These are phyloP conservation scores for Parambassis ranga DNA, from an alignment of 2,797 vertebrate genomes.

Conservation along the genomic window DNA sequence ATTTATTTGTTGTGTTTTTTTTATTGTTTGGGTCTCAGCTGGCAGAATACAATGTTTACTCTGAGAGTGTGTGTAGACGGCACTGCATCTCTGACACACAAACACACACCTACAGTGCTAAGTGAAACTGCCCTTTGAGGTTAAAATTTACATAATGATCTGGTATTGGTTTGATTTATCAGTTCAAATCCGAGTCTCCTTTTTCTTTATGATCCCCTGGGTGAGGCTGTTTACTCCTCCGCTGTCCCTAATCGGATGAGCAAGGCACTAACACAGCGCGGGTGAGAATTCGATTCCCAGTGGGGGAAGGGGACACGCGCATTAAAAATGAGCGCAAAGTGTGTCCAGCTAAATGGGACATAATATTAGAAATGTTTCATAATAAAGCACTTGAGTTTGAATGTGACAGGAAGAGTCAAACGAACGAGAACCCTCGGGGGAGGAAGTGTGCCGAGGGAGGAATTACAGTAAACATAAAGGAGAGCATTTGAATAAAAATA, in stretches of 20 bases:
- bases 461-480: constrained; percentile 26
- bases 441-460: neutral
- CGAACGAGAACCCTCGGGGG: constrained; percentile 10
- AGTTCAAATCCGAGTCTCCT: constrained; percentile 30
- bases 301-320: constrained; percentile 17
- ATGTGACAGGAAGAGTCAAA: constrained; percentile 20
- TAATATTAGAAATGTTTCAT: constrained; percentile 42
- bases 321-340: constrained; percentile 33
- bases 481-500: neutral
- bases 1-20: constrained; percentile 32
- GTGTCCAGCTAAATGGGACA: constrained; percentile 30
- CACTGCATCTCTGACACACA: neutral
- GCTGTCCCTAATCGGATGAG: constrained; percentile 51
- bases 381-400: constrained; percentile 24
- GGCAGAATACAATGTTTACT: constrained; percentile 36
- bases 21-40: constrained; percentile 62
- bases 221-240: constrained; percentile 47
- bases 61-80: neutral
- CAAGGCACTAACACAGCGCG: constrained; percentile 41
- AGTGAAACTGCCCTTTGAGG: constrained; percentile 56
- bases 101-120: constrained; percentile 19
- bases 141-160: constrained; percentile 69
- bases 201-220: constrained; percentile 34
- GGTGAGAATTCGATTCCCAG: constrained; percentile 56
- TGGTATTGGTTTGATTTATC: constrained; percentile 68